Evolutionary conservation across 2,888 invertebrate genomes (phyloP).

Genomic region (Rhagophthalmus giganteus): DNA sequence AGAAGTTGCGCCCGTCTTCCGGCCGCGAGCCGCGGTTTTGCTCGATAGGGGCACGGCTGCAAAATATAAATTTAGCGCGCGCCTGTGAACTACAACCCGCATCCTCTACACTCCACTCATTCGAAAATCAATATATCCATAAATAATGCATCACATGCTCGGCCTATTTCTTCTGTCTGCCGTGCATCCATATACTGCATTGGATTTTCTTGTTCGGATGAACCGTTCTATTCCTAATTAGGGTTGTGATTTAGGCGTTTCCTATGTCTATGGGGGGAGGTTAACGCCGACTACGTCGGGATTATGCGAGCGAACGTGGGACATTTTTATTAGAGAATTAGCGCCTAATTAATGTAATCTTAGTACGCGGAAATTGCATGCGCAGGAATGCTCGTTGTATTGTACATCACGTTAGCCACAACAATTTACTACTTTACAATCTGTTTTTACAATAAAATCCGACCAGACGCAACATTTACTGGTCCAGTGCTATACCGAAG

Average conservation of each 20-base stretch:
- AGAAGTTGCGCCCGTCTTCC: slow-evolving; percentile 9
- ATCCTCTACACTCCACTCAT: slow-evolving; percentile 33
- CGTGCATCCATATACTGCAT: too few relatives aligned
- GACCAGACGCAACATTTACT: slow-evolving; percentile 22
- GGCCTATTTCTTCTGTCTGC: slow-evolving; percentile 28
- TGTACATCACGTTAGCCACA: too few relatives aligned
- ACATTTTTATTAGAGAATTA: too few relatives aligned
- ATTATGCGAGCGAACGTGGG: too few relatives aligned
- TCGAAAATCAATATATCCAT: slow-evolving; percentile 47
- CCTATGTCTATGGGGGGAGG: too few relatives aligned
- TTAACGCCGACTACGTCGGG: too few relatives aligned
- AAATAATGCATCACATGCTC: slow-evolving; percentile 44
- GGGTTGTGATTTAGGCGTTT: too few relatives aligned
- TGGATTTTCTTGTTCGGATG: too few relatives aligned
- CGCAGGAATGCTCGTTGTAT: background rate
- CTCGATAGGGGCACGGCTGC: slow-evolving; percentile 16
- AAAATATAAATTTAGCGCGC: slow-evolving; percentile 28
- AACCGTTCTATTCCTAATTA: too few relatives aligned
- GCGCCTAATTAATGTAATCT: background rate
- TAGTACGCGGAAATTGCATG: background rate
- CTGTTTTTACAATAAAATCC: slow-evolving; percentile 9
- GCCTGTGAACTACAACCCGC: slow-evolving; percentile 29
- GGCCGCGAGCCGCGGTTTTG: slow-evolving; percentile 5
- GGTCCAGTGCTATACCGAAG: slow-evolving; percentile 14
- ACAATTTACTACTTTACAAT: slow-evolving; percentile 10